Evolutionary conservation across 1,140 invertebrate genomes (phyloP), one percentile per base, ranked within the genome.

Genomic region (Polyergus mexicanus): DNA sequence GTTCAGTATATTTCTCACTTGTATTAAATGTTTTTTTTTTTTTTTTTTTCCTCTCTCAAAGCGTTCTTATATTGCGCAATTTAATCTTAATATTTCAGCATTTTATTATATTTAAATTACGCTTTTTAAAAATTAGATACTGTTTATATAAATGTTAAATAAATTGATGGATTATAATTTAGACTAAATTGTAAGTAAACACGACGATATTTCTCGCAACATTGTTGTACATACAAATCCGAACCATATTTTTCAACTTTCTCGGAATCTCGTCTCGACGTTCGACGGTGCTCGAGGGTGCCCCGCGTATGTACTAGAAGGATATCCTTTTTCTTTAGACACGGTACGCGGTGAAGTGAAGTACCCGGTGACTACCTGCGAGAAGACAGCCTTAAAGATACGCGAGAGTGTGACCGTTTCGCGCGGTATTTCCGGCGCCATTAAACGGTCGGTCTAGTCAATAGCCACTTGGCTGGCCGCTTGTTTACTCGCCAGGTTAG

Each of bases 341-440:
- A 25, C 32, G 7, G 32, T 62, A 38, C 63, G 47, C 71, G 47
- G 56, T 16, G 35, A 84, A 69, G 54, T 51, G 41, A 84, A 69
- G 54, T 51, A 28, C n/a, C 47, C 44, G 65, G 28, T 51, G 19
- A 54, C 69, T 60, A 66, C 68, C 65, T 41, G 35, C 35, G n/a
- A 65, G 54, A 51, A 76, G 35, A 16, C 47, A 69, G 66, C 25
- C 54, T 60, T 44, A 85, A 85, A 75, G 51, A 69, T 83, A 77
- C 63, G 47, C 65, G 74, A 85, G 74, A 89, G 58, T 89, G 88
- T 89, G 88, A 90, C 81, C 86, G 66, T 90, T 81, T 75, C 60
- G 32, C 65, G 62, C 25, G 86, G 63, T 90, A 87, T 89, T 90
- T 90, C 88, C 87, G 76, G 86, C 88, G 81, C 88, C 86, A 90